These are phyloP conservation scores for Mythimna loreyi DNA, from an alignment of 2,888 invertebrate genomes.

Conservation along the genomic window DNA sequence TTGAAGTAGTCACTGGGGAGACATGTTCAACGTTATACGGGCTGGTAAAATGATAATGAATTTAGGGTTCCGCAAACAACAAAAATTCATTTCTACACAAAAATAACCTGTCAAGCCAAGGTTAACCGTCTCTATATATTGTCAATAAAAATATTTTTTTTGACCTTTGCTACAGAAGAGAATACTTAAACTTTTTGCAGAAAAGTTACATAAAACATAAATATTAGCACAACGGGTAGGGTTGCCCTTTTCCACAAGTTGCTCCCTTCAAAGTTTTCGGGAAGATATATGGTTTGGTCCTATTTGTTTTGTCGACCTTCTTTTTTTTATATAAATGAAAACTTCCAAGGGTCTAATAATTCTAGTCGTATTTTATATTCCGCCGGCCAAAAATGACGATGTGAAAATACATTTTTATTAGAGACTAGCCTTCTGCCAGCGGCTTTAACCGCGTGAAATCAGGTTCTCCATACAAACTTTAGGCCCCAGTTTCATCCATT, in stretches of 20 bases:
- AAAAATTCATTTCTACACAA: not conserved
- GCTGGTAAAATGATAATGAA: slow-evolving; percentile 16
- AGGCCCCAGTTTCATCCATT: too few relatives aligned
- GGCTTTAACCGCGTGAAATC: too few relatives aligned
- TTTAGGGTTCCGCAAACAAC: not conserved
- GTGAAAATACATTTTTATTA: slow-evolving; percentile 11
- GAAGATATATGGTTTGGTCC: slow-evolving; percentile 41
- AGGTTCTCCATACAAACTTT: too few relatives aligned
- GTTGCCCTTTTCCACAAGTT: slow-evolving; percentile 44
- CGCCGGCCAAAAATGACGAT: slow-evolving; percentile 2
- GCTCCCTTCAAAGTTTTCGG: slow-evolving; percentile 38
- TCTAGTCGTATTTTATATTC: slow-evolving; percentile 11
- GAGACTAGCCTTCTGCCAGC: too few relatives aligned
- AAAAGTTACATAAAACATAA: slow-evolving; percentile 44
- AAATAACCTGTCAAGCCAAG: not conserved
- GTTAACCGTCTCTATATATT: not conserved
- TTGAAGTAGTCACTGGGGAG: slow-evolving; percentile 22
- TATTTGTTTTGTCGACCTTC: slow-evolving; percentile 49
- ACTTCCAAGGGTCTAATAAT: slow-evolving; percentile 44
- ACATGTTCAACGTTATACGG: not conserved
- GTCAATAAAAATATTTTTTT: not conserved
- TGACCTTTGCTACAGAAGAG: not conserved
- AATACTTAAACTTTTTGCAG: slow-evolving; percentile 15
- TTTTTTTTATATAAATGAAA: slow-evolving; percentile 49
- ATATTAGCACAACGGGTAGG: slow-evolving; percentile 31